Conservation (phyloP, 2,888 invertebrate species). For the Trichogramma evanescens region DNA sequence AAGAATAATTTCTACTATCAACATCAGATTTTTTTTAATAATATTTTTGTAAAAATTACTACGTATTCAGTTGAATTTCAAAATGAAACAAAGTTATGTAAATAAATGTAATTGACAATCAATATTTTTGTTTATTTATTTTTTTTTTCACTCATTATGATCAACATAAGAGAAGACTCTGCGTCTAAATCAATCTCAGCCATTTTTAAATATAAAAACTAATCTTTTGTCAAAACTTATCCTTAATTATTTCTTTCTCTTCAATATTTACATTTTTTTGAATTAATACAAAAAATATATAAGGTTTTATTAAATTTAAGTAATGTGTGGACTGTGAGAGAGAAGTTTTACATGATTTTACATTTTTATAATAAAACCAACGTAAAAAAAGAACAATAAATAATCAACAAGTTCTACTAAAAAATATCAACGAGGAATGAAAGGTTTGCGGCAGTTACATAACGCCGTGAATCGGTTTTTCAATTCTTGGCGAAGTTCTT, state of each 20-base stretch:
- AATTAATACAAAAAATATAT: conserved; percentile 17
- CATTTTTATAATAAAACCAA: conserved; percentile 20
- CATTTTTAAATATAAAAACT: no score
- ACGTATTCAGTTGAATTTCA: no score
- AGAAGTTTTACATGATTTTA: conserved; percentile 18
- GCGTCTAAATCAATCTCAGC: no score
- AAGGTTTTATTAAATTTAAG: conserved; percentile 13
- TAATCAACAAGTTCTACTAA: conserved; percentile 25
- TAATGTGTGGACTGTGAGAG: conserved; percentile 19
- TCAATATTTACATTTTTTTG: neutral
- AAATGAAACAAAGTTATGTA: no score
- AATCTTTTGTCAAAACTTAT: no score
- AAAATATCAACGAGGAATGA: conserved; percentile 39
- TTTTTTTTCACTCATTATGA: no score
- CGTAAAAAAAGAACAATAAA: conserved; percentile 22
- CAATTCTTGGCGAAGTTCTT: conserved; percentile 73
- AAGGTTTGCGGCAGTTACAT: conserved; percentile 50
- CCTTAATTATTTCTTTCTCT: no score
- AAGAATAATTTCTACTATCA: neutral
- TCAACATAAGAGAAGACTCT: no score
- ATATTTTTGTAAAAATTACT: no score
- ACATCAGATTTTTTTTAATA: no score
- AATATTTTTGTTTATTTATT: no score
- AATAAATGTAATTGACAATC: no score
- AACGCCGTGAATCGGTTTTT: conserved; percentile 77